A percentile compares a stretch with the other conserved stretches of the same genome.
Evolutionary conservation across 2,113 vertebrate species (phyloP).

Genomic region (Aix galericulata): DNA sequence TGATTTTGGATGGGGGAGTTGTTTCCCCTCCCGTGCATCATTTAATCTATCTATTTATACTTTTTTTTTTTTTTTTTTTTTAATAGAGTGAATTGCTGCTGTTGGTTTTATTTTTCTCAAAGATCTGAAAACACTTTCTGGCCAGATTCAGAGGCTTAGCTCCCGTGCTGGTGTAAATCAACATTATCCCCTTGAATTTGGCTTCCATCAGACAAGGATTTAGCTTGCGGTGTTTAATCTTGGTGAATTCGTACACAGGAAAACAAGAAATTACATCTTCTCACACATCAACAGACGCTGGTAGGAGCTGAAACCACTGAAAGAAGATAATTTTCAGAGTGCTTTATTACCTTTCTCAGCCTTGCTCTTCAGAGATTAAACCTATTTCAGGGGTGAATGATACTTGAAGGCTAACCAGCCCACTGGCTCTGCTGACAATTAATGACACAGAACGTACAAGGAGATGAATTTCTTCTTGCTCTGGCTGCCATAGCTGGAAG

Average conservation of each 20-base stretch:
- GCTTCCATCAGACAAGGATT: not conserved
- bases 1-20: not conserved
- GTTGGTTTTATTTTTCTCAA: not conserved
- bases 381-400: not conserved
- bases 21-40: rapidly evolving
- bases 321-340: not conserved
- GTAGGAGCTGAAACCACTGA: not conserved
- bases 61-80: not conserved
- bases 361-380: not conserved
- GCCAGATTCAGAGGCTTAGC: not conserved
- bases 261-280: not conserved
- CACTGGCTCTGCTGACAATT: not conserved
- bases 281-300: not conserved
- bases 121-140: not conserved
- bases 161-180: slow-evolving; percentile 46
- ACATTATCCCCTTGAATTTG: not conserved
- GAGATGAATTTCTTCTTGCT: not conserved
- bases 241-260: not conserved
- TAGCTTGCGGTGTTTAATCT: not conserved
- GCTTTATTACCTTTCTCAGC: not conserved
- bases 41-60: not conserved
- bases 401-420: not conserved
- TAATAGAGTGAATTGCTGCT: not conserved
- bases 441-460: not conserved
- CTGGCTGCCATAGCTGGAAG: not conserved